Evolutionary conservation across 2,113 vertebrate genomes (phyloP), one percentile per base, ranked within the genome.

Genomic region (Hemiscyllium ocellatum): DNA sequence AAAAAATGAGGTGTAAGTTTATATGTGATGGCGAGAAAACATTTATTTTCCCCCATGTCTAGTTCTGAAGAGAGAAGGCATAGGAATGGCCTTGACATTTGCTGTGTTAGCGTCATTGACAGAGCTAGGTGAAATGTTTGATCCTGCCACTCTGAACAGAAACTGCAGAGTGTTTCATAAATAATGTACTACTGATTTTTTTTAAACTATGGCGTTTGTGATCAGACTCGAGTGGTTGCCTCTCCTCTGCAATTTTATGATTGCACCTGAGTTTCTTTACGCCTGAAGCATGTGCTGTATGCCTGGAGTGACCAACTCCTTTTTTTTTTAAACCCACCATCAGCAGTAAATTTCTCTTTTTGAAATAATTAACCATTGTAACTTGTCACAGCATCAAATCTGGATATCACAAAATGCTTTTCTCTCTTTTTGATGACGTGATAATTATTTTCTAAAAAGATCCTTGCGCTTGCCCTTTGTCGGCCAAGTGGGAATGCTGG

Each of bases 41-140:
- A 70, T 76, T 33, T 61, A 61, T 19, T 70, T 50, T 47, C 33
- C 37, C n/a, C 42, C 66, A 42, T 72, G 24, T 72, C 72, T 76
- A 19, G 24, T 47, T 47, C 37, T 33, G 22, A 47, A 95, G 42
- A 76, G 20, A 50, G 66, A 94, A 95, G 69, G 69, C 17, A 95
- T 26, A 95, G 47, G 47, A 72, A 76, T 10, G 94, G 94, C 94
- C 94, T 95, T 95, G 94, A 20, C 47, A 76, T 96, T 96, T 97
- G 96, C 96, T 96, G 96, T 96, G 96, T 97, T 97, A 97, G 96
- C 96, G 65, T 2, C 52, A 72, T 24, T 61, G 61, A 83, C 83
- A 96, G 91, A 96, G 68, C 76, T 50, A 26, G 91, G 52, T 83
- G 87, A 96, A 91, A 56, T 96, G 65, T 47, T 91, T 95, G 68